Base-by-base conservation (phyloP, 2,888 invertebrate genomes). In the Cataglyphis cursor region DNA sequence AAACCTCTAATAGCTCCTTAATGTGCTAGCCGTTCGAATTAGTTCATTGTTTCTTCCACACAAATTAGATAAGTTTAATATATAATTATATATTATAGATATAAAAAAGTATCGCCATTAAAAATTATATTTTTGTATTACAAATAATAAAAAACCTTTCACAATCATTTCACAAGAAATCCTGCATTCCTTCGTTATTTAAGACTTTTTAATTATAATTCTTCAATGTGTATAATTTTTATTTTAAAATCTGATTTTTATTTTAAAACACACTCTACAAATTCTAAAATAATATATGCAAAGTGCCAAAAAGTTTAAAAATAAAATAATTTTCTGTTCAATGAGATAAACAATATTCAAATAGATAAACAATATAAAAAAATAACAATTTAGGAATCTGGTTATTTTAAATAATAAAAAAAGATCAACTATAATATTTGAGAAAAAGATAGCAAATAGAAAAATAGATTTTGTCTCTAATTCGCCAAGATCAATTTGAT, bases 1-100 rank as follows among this genome's bases (percentile, higher is more conserved):
- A 76, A 66, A 66, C 57, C 38, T 41, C 54, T 76, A 66, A 76
- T 66, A n/a, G 51, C 66, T 28, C 38, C 57, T 61, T 38, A 65
- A 54, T 65, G 51, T 57, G 76, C 66, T 41, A 54, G 54, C 18
- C 41, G 8, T 51, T 38, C 21, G 38, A 76, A 66, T 76, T 66
- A 66, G 38, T 21, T 76, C 38, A 54, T 65, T 28, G 54, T 15
- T 28, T 5, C 38, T 24, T 41, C 18, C 9, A 18, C 2, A 24
- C 1, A 15, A 35, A 64, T 35, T 28, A n/a, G 9, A 10, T 3
- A 48, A 74, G 48, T 74, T 64, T 74, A 64, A 74, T 74, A 51
- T 51, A 18, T 51, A n/a, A 51, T 18, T 44, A 18, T 44, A 44
- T 44, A 44, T 44, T 44, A 8, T 51, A 51, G 8, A 8, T n/a